A percentile compares a stretch with the other conserved stretches of the same genome.
Evolutionary conservation across 2,888 invertebrate genomes (phyloP).

Genomic region (Athalia cordata): DNA sequence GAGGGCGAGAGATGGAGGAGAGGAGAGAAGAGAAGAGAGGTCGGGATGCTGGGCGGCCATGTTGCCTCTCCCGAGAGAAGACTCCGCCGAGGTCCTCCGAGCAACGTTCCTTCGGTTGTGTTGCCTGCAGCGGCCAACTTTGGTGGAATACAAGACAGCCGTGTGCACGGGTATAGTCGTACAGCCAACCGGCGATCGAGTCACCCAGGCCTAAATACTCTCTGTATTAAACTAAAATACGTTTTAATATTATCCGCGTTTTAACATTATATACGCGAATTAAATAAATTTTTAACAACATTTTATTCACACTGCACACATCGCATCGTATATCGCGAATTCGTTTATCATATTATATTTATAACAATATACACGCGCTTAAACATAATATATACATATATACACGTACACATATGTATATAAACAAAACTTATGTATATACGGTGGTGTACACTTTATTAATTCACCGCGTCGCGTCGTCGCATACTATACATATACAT

Average conservation of each 20-base stretch:
- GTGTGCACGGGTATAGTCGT: constrained; percentile 28
- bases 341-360: background rate
- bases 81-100: constrained; percentile 65
- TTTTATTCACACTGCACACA: background rate
- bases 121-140: constrained; percentile 66
- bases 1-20: constrained; percentile 48
- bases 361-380: background rate
- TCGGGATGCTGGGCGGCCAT: constrained; percentile 79
- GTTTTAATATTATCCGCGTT: background rate
- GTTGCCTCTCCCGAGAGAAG: constrained; percentile 80
- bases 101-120: constrained; percentile 61
- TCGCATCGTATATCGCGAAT: background rate
- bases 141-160: constrained; percentile 53
- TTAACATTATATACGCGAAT: background rate
- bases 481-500: background rate
- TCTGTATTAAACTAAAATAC: constrained; percentile 8
- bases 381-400: background rate
- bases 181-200: constrained; percentile 25
- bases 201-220: constrained; percentile 24
- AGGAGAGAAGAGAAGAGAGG: constrained; percentile 64
- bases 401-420: background rate
- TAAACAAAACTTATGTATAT: background rate
- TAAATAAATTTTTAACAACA: too few species aligned
- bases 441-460: too few species aligned
- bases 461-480: background rate